These are phyloP conservation scores for Cosmopolites sordidus DNA, from an alignment of 2,888 invertebrate genomes.

Conservation along the genomic window DNA sequence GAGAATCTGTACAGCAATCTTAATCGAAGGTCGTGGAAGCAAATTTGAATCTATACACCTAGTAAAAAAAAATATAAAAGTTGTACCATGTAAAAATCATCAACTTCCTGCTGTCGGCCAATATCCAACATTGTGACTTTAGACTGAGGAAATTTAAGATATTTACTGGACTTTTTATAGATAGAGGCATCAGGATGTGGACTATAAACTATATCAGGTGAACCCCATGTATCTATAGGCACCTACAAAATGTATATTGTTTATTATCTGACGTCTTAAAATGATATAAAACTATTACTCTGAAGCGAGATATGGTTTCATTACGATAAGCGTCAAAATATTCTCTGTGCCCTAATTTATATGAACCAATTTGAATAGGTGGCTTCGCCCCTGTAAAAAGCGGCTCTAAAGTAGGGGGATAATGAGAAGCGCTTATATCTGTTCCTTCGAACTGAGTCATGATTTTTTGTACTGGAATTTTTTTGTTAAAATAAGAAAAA, in stretches of 20 bases:
- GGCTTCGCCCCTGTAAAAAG: conserved; percentile 45
- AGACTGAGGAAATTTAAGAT: conserved; percentile 41
- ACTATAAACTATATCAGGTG: conserved; percentile 23
- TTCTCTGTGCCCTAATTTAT: conserved; percentile 20
- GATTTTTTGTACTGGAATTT: too few species aligned
- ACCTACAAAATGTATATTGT: conserved; percentile 8
- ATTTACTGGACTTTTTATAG: conserved; percentile 38
- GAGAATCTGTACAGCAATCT: too few species aligned
- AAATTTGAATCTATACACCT: too few species aligned
- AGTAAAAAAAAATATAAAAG: too few species aligned
- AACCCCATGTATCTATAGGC: conserved; percentile 17
- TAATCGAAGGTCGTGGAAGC: too few species aligned
- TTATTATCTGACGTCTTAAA: background rate
- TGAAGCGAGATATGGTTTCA: conserved; percentile 46
- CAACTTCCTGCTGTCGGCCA: conserved; percentile 47
- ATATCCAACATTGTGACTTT: conserved; percentile 46
- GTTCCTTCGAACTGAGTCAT: too few species aligned
- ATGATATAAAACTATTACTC: conserved; percentile 34
- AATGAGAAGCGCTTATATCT: conserved; percentile 44
- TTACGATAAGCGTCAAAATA: conserved; percentile 48
- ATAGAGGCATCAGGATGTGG: conserved; percentile 44
- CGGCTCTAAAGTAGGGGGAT: conserved; percentile 43
- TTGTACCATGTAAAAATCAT: conserved; percentile 49
- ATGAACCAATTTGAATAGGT: conserved; percentile 29
- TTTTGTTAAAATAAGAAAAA: too few species aligned